These are phyloP conservation scores for Halcyon leucocephala DNA, from an alignment of 2,797 vertebrate genomes.

Conservation along the genomic window DNA sequence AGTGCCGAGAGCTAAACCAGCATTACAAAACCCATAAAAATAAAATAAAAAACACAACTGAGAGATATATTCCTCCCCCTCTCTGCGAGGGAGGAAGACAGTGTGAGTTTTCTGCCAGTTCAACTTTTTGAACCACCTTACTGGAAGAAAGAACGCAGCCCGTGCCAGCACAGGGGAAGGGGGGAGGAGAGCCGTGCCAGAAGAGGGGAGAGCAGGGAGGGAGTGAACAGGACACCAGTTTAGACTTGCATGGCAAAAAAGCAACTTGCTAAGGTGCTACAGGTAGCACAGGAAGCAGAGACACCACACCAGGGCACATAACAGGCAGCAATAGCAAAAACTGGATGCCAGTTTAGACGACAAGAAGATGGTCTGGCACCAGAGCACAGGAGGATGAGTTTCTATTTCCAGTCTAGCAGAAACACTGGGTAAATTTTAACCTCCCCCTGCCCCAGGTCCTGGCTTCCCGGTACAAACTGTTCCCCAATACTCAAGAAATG, in stretches of 20 bases:
- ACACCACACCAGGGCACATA: not conserved
- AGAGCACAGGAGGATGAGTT: not conserved
- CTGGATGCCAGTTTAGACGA: not conserved
- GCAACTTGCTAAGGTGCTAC: not conserved
- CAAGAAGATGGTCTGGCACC: not conserved
- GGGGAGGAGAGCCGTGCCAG: not conserved
- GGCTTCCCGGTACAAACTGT: slow-evolving; percentile 29
- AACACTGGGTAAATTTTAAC: slow-evolving; percentile 22
- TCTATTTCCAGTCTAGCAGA: not conserved
- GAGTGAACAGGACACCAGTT: not conserved
- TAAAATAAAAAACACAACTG: not conserved
- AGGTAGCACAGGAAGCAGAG: not conserved
- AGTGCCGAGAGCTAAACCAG: not conserved
- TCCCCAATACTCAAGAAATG: slow-evolving; percentile 30
- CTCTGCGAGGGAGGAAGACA: not conserved
- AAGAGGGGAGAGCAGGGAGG: not conserved
- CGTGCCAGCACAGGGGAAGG: not conserved
- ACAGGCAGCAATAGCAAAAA: not conserved
- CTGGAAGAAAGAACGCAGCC: not conserved
- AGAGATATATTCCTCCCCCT: not conserved
- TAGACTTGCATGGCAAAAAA: not conserved
- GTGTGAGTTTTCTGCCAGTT: not conserved
- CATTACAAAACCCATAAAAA: not conserved
- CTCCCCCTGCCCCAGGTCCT: slow-evolving; percentile 19
- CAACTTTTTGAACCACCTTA: not conserved